Conservation (phyloP, 2,113 vertebrate species). For the Cebidichthys violaceus region DNA sequence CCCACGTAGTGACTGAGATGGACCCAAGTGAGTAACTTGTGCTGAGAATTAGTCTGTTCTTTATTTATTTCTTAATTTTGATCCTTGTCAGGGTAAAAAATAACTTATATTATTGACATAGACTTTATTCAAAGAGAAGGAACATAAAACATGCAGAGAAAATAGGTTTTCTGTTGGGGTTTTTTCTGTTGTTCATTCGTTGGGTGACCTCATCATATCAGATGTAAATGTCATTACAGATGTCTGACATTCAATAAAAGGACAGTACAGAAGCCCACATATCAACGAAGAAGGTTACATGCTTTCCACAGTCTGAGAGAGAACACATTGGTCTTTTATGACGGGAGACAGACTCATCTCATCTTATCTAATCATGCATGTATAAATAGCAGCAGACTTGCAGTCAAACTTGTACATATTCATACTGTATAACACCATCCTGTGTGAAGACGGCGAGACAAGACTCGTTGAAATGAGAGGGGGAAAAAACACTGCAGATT, state of each 20-base stretch:
- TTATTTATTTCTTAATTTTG: not conserved
- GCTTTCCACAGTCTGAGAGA: not conserved
- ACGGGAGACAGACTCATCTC: not conserved
- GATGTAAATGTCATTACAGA: constrained; percentile 18
- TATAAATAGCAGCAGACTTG: not conserved
- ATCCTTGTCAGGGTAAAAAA: not conserved
- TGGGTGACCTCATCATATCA: constrained; percentile 1
- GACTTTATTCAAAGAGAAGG: not conserved
- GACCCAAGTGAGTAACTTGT: not conserved
- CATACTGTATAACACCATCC: not conserved
- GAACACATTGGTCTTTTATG: not conserved
- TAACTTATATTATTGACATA: not conserved
- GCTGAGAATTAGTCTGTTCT: not conserved
- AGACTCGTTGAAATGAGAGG: not conserved
- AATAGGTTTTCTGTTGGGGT: not conserved
- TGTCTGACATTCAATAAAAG: constrained; percentile 43
- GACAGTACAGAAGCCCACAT: not conserved
- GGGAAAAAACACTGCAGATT: not conserved
- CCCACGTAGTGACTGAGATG: no score
- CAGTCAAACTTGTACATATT: not conserved
- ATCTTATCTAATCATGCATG: not conserved
- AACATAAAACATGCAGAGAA: not conserved
- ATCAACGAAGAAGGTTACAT: not conserved
- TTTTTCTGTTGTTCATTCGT: not conserved
- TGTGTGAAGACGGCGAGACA: not conserved